These are phyloP conservation scores for Henricia sp. DNA, from an alignment of 53 echinoderm and acorn worm genomes.

Conservation along the genomic window DNA sequence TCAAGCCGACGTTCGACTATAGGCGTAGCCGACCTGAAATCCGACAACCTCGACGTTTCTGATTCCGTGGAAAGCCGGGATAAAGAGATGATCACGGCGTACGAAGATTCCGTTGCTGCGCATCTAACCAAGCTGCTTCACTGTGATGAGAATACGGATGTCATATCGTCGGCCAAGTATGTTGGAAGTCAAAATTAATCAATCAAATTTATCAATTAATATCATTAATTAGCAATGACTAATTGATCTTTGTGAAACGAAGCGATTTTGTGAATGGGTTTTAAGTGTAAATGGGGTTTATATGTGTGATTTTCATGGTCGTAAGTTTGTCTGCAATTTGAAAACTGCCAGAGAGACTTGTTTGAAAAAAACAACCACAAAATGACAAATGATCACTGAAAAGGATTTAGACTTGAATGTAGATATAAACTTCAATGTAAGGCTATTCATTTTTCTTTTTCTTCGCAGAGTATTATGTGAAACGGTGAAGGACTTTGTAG, in stretches of 20 bases:
- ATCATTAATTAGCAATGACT: too few species aligned
- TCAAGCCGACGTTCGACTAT: neutral
- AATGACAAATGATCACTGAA: neutral
- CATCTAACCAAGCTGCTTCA: slow-evolving; percentile 96
- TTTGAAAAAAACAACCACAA: neutral
- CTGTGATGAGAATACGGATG: slow-evolving; percentile 87
- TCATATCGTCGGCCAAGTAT: slow-evolving; percentile 95
- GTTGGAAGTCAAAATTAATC: too few species aligned
- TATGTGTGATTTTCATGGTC: too few species aligned
- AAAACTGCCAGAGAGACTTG: too few species aligned
- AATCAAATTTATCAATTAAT: too few species aligned
- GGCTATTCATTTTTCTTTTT: too few species aligned
- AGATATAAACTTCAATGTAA: too few species aligned
- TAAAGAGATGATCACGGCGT: slow-evolving; percentile 84
- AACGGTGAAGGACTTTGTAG: slow-evolving; percentile 95
- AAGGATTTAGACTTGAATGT: too few species aligned
- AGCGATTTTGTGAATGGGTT: too few species aligned
- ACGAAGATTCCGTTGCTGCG: slow-evolving; percentile 95
- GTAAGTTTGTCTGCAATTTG: too few species aligned
- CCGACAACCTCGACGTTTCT: slow-evolving; percentile 14
- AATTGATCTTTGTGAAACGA: too few species aligned
- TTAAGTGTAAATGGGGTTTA: too few species aligned
- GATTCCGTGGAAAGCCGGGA: slow-evolving; percentile 69
- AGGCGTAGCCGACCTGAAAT: neutral
- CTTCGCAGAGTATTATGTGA: slow-evolving; percentile 85